Evolutionary conservation across 2,113 vertebrate genomes (phyloP).

Genomic region (Bufo bufo): DNA sequence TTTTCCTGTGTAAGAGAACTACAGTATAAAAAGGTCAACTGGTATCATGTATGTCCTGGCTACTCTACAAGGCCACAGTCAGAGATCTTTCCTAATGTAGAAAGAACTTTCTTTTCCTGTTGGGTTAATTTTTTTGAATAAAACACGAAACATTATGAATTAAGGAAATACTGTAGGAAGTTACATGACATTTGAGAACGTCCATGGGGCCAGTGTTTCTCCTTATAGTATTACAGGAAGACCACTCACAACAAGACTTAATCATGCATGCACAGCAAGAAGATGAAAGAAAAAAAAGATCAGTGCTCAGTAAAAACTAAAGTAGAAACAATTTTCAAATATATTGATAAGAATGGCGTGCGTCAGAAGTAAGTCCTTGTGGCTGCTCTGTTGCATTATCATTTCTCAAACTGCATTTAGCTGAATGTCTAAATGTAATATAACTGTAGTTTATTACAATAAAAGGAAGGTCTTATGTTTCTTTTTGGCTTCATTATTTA

Average conservation of each 20-base stretch:
- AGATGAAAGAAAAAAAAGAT: background rate
- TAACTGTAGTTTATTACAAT: background rate
- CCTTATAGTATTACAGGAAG: slow-evolving; percentile 51
- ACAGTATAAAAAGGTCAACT: background rate
- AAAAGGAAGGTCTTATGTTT: background rate
- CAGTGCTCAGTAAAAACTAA: background rate
- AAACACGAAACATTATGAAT: slow-evolving; percentile 47
- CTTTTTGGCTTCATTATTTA: no score
- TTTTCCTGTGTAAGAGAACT: background rate
- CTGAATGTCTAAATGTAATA: no score
- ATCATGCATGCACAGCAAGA: slow-evolving; percentile 20
- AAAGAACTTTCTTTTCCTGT: slow-evolving; percentile 62
- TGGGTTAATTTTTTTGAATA: slow-evolving; percentile 57
- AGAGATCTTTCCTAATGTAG: slow-evolving; percentile 54
- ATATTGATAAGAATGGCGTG: background rate
- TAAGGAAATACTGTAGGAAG: slow-evolving; percentile 53
- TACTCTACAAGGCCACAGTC: slow-evolving; percentile 44
- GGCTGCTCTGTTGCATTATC: background rate
- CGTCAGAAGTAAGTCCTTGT: background rate
- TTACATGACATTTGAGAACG: slow-evolving; percentile 54
- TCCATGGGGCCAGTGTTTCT: slow-evolving; percentile 49
- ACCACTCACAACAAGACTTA: background rate
- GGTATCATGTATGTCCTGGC: slow-evolving; percentile 39
- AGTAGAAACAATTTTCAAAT: background rate
- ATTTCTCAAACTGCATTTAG: no score